Conservation (phyloP, 1,140 invertebrate species). For the Marisa cornuarietis region DNA sequence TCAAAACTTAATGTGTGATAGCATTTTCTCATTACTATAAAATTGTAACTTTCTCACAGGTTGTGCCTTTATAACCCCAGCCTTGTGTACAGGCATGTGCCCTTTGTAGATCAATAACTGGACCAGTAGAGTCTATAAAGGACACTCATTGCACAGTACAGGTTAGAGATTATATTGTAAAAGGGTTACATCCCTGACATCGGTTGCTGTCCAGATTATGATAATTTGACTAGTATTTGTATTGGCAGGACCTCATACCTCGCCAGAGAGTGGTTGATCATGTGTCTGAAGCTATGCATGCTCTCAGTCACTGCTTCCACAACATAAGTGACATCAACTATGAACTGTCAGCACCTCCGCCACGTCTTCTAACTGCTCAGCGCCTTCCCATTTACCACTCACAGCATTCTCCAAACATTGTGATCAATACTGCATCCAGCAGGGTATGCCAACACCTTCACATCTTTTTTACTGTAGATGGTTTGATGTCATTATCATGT, state of each 20-base stretch:
- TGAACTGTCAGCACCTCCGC: constrained; percentile 75
- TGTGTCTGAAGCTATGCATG: constrained; percentile 83
- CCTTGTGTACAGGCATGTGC: no score
- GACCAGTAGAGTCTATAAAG: neutral
- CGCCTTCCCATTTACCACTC: constrained; percentile 22
- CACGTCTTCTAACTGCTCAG: constrained; percentile 74
- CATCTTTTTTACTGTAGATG: no score
- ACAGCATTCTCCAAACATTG: neutral
- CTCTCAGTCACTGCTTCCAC: constrained; percentile 86
- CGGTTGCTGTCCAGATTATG: no score
- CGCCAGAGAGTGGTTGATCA: constrained; percentile 75
- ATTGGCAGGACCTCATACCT: constrained; percentile 36
- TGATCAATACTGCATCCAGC: neutral
- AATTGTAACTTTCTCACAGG: no score
- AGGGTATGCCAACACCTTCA: neutral
- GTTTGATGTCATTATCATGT: no score
- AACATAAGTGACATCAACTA: constrained; percentile 86
- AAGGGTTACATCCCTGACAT: neutral
- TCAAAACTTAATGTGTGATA: no score
- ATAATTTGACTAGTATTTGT: neutral
- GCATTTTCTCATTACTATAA: no score
- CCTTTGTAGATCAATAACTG: neutral
- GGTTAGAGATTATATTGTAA: neutral
- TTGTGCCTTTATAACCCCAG: no score
- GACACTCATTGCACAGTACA: neutral